A percentile compares a stretch with the other conserved stretches of the same genome.
Conservation (phyloP, 2,113 vertebrate genomes). For the Blennius ocellaris region DNA sequence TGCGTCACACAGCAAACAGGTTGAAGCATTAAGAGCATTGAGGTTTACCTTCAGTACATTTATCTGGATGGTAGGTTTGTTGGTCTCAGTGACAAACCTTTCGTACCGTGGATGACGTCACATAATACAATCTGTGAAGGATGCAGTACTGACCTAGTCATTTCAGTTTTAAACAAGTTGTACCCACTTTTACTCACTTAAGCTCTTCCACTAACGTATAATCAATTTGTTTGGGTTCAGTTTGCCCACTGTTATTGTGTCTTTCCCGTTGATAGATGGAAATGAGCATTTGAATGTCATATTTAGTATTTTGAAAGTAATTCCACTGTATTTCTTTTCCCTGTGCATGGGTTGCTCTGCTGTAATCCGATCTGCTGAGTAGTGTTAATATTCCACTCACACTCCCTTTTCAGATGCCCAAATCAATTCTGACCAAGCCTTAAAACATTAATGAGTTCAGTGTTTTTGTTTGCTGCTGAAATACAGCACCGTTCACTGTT, state of each 20-base stretch:
- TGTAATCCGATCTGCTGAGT: background rate
- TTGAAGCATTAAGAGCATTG: too few relatives aligned
- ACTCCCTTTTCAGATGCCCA: conserved; percentile 32
- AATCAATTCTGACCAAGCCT: conserved; percentile 45
- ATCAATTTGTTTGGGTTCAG: background rate
- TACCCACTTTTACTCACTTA: background rate
- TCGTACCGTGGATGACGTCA: too few relatives aligned
- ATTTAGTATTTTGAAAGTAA: background rate
- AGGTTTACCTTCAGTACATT: too few relatives aligned
- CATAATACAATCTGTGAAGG: too few relatives aligned
- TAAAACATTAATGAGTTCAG: conserved; percentile 62
- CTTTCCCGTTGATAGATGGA: background rate
- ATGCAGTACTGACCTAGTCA: too few relatives aligned
- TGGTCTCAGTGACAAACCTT: too few relatives aligned
- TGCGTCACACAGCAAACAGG: too few relatives aligned
- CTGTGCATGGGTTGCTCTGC: background rate
- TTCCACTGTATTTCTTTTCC: background rate
- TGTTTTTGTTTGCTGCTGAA: conserved; percentile 59
- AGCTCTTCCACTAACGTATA: background rate
- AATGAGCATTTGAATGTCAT: background rate
- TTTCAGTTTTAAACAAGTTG: background rate
- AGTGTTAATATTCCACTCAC: conserved; percentile 34
- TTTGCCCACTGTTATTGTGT: background rate
- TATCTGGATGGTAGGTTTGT: too few relatives aligned
- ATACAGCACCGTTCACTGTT: conserved; percentile 39